Evolutionary conservation across 2,797 vertebrate species (phyloP).

Genomic region (Tolypeutes matacus): DNA sequence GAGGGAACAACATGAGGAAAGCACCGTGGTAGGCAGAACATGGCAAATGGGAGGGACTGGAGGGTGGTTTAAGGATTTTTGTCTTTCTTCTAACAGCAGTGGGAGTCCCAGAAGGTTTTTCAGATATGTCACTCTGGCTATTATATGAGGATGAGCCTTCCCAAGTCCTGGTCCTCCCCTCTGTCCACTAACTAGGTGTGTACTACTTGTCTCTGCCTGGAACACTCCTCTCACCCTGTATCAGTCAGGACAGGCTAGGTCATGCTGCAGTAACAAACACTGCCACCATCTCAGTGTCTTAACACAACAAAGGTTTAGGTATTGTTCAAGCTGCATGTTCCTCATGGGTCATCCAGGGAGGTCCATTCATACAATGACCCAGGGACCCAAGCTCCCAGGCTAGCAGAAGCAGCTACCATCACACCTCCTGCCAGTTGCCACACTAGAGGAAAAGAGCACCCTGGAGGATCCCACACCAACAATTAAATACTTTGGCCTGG

Average conservation of each 20-base stretch:
- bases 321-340: neutral
- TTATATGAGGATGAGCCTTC: neutral
- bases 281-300: neutral
- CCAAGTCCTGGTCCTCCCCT: neutral
- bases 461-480: neutral
- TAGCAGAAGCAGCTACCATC: neutral
- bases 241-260: neutral
- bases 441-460: neutral
- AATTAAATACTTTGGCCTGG: neutral
- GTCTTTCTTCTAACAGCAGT: neutral
- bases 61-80: neutral
- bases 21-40: neutral
- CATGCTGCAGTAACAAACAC: neutral
- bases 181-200: neutral
- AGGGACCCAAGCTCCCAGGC: neutral
- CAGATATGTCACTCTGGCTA: neutral
- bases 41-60: neutral
- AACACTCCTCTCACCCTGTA: neutral
- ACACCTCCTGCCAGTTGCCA: neutral
- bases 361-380: accelerated
- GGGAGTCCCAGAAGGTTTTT: neutral
- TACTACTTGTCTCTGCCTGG: neutral
- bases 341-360: neutral
- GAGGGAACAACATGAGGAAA: neutral
- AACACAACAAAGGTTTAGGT: slow-evolving; percentile 1